phyloP scores from a whole-genome alignment of 2,113 vertebrate genomes.

The Mustela lutreola region DNA sequence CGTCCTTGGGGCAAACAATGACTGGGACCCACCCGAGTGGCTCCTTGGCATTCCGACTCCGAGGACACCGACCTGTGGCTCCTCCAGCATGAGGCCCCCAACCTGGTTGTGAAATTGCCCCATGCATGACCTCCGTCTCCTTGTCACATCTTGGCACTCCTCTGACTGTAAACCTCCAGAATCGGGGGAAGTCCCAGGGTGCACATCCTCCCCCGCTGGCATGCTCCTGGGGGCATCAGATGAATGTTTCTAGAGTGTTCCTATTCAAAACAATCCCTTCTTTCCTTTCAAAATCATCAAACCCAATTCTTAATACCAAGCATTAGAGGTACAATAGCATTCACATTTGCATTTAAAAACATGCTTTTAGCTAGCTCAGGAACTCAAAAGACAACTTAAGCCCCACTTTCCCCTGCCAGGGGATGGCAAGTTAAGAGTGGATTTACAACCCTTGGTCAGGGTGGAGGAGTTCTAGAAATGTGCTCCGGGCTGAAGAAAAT shows the following conservation, averaged over 20 bases:
- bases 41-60: neutral
- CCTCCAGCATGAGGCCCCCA: neutral
- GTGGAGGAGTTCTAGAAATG: neutral
- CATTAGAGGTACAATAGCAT: constrained; percentile 64
- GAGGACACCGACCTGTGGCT: neutral
- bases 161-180: neutral
- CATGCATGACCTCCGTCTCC: neutral
- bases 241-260: constrained; percentile 54
- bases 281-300: constrained; percentile 62
- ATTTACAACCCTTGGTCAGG: neutral
- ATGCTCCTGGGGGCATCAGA: constrained; percentile 10
- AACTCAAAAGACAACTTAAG: constrained; percentile 62
- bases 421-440: neutral
- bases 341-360: constrained; percentile 64
- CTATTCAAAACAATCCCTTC: constrained; percentile 66
- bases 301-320: constrained; percentile 64
- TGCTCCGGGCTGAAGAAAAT: neutral
- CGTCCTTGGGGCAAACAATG: neutral
- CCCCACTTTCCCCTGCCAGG: neutral
- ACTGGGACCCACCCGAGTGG: neutral
- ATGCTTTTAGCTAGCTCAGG: constrained; percentile 51
- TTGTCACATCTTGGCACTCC: neutral
- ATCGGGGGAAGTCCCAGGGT: neutral
- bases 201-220: neutral
- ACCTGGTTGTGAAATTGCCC: neutral